phyloP scores from a whole-genome alignment of 2,797 vertebrate species.

The Poecile montanus region DNA sequence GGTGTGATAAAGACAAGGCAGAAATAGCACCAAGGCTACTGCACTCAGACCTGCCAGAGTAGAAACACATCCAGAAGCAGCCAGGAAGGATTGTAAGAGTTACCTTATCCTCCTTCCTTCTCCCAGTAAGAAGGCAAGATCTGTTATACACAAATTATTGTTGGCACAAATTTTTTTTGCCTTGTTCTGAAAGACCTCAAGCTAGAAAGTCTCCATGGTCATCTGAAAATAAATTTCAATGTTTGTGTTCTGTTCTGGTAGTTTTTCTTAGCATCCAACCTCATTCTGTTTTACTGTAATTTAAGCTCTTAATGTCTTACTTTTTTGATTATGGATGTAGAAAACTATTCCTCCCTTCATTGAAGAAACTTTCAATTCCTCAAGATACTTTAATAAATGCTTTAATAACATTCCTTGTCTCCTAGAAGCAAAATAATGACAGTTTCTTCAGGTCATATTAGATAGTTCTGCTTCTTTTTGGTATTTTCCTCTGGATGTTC shows the following conservation, averaged over 20 bases:
- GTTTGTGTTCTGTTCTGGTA: background rate
- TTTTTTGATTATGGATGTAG: background rate
- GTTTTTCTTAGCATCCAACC: background rate
- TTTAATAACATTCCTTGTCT: background rate
- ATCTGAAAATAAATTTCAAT: background rate
- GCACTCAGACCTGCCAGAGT: background rate
- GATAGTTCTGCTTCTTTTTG: background rate
- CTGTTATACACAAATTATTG: background rate
- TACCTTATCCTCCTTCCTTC: background rate
- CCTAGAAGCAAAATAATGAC: background rate
- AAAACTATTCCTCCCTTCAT: background rate
- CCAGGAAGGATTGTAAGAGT: background rate
- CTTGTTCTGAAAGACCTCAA: background rate
- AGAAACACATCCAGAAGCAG: background rate
- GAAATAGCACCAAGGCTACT: background rate
- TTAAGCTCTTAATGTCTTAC: background rate
- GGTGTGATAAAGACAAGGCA: background rate
- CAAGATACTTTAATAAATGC: background rate
- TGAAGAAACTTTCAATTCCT: background rate
- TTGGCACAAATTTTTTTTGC: background rate
- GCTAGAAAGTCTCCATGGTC: background rate
- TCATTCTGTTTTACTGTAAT: background rate
- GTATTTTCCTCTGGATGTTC: background rate
- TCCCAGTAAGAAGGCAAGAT: background rate
- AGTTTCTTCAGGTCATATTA: background rate